Conservation (phyloP, 2,888 invertebrate species). For the Apotomis turbidana region DNA sequence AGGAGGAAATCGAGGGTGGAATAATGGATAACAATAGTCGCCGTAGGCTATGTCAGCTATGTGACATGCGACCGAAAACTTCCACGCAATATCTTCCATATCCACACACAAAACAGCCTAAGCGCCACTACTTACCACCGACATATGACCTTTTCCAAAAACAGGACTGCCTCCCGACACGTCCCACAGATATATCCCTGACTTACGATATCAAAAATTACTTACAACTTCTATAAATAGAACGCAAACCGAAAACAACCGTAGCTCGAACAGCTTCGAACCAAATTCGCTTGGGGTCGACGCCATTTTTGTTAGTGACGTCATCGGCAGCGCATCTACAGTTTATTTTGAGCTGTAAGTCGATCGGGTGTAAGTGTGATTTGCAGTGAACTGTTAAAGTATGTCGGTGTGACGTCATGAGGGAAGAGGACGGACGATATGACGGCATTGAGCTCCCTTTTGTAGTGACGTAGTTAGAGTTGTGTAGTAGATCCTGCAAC, state of each 20-base stretch:
- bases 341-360: conserved; percentile 8
- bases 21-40: background rate
- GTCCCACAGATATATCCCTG: conserved; percentile 18
- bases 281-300: conserved; percentile 24
- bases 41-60: background rate
- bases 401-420: conserved; percentile 32
- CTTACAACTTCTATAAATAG: conserved; percentile 46
- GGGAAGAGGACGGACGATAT: conserved; percentile 12
- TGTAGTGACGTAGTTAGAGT: conserved; percentile 19
- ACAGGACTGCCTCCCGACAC: background rate
- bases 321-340: conserved; percentile 10
- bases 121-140: background rate
- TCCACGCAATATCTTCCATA: background rate
- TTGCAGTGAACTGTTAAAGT: conserved; percentile 19
- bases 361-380: conserved; percentile 3
- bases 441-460: conserved; percentile 28
- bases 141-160: background rate
- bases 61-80: background rate
- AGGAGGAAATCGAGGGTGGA: too few relatives aligned
- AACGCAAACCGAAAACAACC: conserved; percentile 43
- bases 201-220: conserved; percentile 19
- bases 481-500: background rate
- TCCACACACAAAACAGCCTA: background rate
- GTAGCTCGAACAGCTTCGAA: conserved; percentile 36
- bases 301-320: conserved; percentile 44